Conservation (phyloP, 1,140 invertebrate species). For the Drosophila fuyamai region DNA sequence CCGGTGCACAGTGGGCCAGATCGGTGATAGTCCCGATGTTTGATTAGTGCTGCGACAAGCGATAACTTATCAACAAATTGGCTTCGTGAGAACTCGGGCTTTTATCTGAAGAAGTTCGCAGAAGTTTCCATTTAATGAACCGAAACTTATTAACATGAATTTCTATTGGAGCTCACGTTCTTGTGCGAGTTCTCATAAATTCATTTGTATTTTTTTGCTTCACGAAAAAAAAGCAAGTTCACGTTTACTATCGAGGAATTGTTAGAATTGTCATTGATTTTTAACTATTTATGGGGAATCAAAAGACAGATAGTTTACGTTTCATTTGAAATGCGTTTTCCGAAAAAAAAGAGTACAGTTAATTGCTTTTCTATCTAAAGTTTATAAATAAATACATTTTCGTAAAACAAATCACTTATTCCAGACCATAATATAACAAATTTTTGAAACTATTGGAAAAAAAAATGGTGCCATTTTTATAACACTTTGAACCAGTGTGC, state of each 20-base stretch:
- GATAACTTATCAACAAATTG: conserved; percentile 23
- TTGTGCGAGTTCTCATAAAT: not conserved
- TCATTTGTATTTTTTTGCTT: not conserved
- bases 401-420: too few relatives aligned
- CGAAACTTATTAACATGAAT: conserved; percentile 25
- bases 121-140: conserved; percentile 35
- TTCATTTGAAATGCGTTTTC: not conserved
- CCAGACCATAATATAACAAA: too few relatives aligned
- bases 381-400: too few relatives aligned
- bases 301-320: not conserved
- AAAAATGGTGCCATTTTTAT: not conserved
- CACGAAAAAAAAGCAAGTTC: not conserved
- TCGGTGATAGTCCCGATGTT: conserved; percentile 9
- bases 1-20: conserved; percentile 30
- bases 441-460: too few relatives aligned
- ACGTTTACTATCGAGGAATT: not conserved
- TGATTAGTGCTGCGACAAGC: conserved; percentile 6
- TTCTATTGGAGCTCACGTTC: conserved; percentile 7
- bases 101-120: conserved; percentile 22
- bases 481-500: conserved; percentile 15
- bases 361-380: too few relatives aligned
- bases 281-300: not conserved
- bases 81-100: conserved; percentile 19
- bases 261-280: not conserved
- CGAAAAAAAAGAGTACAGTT: too few relatives aligned